phyloP scores from a whole-genome alignment of 2,888 invertebrate species.

The Isoperla grammatica region DNA sequence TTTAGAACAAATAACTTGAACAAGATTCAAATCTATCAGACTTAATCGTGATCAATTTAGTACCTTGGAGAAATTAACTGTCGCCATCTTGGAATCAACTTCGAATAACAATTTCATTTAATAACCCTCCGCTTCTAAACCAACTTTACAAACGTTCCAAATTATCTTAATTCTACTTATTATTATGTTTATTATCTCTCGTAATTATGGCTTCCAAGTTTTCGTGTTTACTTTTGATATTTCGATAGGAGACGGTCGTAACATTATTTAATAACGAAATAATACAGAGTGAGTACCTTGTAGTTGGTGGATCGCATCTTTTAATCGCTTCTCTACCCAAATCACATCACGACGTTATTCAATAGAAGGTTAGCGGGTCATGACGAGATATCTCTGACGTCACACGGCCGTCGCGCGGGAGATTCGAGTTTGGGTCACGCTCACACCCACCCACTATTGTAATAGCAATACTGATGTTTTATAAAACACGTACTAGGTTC shows the following conservation, averaged over 20 bases:
- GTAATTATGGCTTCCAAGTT: constrained; percentile 25
- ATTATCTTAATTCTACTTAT: constrained; percentile 23
- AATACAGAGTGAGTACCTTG: neutral
- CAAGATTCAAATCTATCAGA: neutral
- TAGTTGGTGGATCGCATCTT: neutral
- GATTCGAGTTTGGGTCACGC: no score
- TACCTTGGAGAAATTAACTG: neutral
- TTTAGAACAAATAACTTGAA: constrained; percentile 6
- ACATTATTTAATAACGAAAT: constrained; percentile 7
- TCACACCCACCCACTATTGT: no score
- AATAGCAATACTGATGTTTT: no score
- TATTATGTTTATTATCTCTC: constrained; percentile 20
- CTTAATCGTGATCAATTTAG: neutral
- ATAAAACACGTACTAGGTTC: no score
- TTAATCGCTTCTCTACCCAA: neutral
- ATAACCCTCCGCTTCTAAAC: neutral
- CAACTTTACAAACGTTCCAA: constrained; percentile 8
- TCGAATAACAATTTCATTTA: no score
- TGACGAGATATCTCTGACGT: no score
- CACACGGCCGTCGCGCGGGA: no score
- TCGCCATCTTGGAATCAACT: no score
- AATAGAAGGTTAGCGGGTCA: neutral
- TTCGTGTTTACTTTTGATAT: constrained; percentile 20
- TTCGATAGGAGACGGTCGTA: neutral
- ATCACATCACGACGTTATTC: neutral